Evolutionary conservation across 2,113 vertebrate genomes (phyloP), one percentile per base, ranked within the genome.

Genomic region (Scytalopus superciliaris): DNA sequence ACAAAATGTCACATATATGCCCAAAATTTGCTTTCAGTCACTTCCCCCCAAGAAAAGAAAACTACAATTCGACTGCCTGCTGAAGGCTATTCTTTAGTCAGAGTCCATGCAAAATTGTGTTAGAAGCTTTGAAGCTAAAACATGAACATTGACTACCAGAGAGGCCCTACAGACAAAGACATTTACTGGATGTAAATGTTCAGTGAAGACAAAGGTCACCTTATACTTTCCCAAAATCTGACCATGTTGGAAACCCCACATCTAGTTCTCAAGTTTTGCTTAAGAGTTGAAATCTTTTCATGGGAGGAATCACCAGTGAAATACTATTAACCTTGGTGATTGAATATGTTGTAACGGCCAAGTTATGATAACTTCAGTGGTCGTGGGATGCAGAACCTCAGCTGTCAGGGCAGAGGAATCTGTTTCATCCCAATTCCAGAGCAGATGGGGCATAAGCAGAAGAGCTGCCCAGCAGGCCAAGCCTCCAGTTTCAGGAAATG

Each of bases 61-160:
- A 33, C 63, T 50, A 60, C 53, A 95, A 64, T 9, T 68, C 72
- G 79, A 15, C 56, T 62, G 73, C 53, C 69, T 79, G 86, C 92
- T 94, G 90, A 96, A 93, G 95, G 95, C 90, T 77, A 72, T 86
- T 67, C 85, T 87, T 95, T 74, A 88, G 49, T 60, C 91, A 96
- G 73, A 96, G 49, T 49, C 84, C 88, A 87, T 90, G 83, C 72
- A 89, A 96, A 95, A 94, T 94, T 50, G 62, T 94, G 59, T 90
- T 82, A 94, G 66, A 87, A 90, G 62, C 80, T 94, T 84, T 90
- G 76, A 95, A 93, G 92, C 84, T 89, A 72, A 94, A 93, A 84
- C 37, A 75, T 53, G 90, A 84, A 60, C 79, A 74, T 0, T 84
- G 62, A 64, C 88, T 92, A 72, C 31, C 53, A 72, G 52, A 69